A percentile compares a stretch with the other conserved stretches of the same genome.
These are phyloP conservation scores for Gobionotothen gibberifrons DNA, from an alignment of 2,797 vertebrate genomes.

Conservation along the genomic window DNA sequence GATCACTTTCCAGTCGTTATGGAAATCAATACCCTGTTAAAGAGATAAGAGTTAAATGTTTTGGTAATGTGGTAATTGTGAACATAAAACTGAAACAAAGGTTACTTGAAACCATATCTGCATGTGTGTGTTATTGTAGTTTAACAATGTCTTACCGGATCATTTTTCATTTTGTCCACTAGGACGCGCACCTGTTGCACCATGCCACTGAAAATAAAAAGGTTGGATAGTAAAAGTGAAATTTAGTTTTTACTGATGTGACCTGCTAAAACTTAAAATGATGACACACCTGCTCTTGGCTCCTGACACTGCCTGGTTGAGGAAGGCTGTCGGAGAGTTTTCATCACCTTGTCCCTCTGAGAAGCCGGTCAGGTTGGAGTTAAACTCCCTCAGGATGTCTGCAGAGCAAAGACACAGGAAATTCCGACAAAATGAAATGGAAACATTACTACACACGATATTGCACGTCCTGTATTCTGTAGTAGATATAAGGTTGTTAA, in stretches of 20 bases:
- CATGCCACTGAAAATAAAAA: constrained; percentile 83
- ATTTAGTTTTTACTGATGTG: neutral
- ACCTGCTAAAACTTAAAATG: neutral
- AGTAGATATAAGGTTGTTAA: neutral
- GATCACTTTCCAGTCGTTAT: constrained; percentile 94
- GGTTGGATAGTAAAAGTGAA: constrained; percentile 2
- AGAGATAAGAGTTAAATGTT: constrained; percentile 23
- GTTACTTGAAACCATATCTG: constrained; percentile 2
- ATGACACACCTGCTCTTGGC: constrained; percentile 86
- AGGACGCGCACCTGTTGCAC: constrained; percentile 83
- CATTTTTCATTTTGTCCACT: constrained; percentile 87
- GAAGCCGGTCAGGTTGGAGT: constrained; percentile 83
- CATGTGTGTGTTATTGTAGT: neutral
- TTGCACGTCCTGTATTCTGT: neutral
- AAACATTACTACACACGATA: neutral
- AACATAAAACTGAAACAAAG: neutral
- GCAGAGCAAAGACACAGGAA: constrained; percentile 47
- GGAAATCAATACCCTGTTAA: constrained; percentile 87
- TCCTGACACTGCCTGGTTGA: constrained; percentile 92
- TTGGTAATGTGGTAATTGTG: neutral
- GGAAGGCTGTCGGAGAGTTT: constrained; percentile 72
- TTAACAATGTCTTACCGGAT: constrained; percentile 76
- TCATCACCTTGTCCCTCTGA: constrained; percentile 77
- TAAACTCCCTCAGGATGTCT: constrained; percentile 93
- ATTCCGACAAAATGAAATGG: neutral